Base-by-base conservation (phyloP, 1,140 invertebrate genomes). In the Calliopsis andreniformis region DNA sequence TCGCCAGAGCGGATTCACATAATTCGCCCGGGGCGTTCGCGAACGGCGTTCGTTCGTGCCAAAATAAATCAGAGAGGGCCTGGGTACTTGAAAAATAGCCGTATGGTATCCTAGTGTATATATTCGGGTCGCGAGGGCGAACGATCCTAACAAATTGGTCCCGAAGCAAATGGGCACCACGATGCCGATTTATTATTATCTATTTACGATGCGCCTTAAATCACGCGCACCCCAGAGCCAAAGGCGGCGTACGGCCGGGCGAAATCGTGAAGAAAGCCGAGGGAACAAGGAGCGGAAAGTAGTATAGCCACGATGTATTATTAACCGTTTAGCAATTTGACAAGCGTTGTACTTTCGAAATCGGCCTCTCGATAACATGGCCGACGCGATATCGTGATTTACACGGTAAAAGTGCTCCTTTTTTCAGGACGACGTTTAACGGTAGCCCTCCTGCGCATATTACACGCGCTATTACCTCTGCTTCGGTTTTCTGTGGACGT, bases 141-240 rank as follows among this genome's bases (percentile, higher is more conserved):
- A 71, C 78, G 85, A 85, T 87, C 73, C 77, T 80, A 86, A 87
- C 80, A 87, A 86, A 86, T 87, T 87, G 86, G 80, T 86, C 82
- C 71, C 80, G 80, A 84, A 86, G 82, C 78, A 83, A 85, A 86
- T 87, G 75, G 83, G 77, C 72, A 64, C 80, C 82, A 75, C 78
- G 80, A 80, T 71, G 80, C 80, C 80, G 85, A 87, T 86, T 87
- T 83, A 86, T 86, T 86, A 86, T 86, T 84, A 84, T 84, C 79
- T 86, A 86, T 86, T 86, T 86, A 86, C 84, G 84, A 83, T 77
- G 83, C 79, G 67, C 63, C 79, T 85, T 84, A 84, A 85, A 84
- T 84, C 82, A 82, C 67, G 77, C 77, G 61, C 56, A 61, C 75
- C 66, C 35, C 56, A 64, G 49, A 72, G 61, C 75, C 61, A 53